Base-by-base conservation (phyloP, 1,140 invertebrate species). In the Linepithema humile region DNA sequence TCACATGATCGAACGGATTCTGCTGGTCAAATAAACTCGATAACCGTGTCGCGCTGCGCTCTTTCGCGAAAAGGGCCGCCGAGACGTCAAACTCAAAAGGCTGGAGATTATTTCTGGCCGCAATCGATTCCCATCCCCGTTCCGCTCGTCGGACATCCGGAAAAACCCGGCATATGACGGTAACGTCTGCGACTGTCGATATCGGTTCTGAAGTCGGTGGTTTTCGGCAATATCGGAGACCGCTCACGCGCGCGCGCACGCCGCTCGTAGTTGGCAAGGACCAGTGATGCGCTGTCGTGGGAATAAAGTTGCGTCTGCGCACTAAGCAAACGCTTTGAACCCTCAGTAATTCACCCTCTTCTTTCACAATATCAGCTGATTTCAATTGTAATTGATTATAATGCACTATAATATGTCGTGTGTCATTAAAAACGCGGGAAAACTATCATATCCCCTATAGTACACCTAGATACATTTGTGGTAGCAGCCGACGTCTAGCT, bases 221-320 rank as follows among this genome's bases (percentile, higher is more conserved):
- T 89, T 90, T 89, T 88, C 72, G 83, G 67, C 80, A 89, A 86
- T 89, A 89, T 84, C 84, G 70, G 45, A 32, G 43, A 82, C 59
- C 50, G 53, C 26, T 55, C 35, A 26, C 23, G 32, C 32, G 32
- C 59, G 17, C 32, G 17, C 59, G 29, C 29, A 32, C 29, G 26
- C 7, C 3, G 50, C 29, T 20, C 67, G 45, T 67, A 72, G 69
- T 73, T 40, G 70, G 50, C n/a, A 50, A 73, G 70, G 20, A 20
- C 43, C 65, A 1, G 48, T n/a, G 60, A n/a, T n/a, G n/a, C n/a
- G n/a, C n/a, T n/a, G n/a, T n/a, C n/a, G n/a, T n/a, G n/a, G n/a
- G n/a, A n/a, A n/a, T n/a, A n/a, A n/a, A n/a, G n/a, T n/a, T n/a
- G n/a, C n/a, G n/a, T n/a, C n/a, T n/a, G n/a, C n/a, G n/a, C n/a